Conservation (phyloP, 2,797 vertebrate species). For the Mareca strepera region DNA sequence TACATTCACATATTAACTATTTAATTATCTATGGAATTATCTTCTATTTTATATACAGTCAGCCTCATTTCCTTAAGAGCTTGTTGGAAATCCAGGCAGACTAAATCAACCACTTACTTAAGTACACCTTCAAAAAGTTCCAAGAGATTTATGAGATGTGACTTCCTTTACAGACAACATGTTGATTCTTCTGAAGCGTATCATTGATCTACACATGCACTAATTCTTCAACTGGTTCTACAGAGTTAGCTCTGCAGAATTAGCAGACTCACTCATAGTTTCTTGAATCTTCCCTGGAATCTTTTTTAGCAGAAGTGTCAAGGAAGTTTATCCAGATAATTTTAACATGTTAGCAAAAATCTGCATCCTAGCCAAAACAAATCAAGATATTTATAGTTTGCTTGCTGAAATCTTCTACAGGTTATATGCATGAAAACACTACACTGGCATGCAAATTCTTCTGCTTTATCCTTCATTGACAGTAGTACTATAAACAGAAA, state of each 20-base stretch:
- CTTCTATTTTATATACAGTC: neutral
- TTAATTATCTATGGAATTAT: neutral
- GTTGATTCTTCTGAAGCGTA: neutral
- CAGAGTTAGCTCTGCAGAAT: neutral
- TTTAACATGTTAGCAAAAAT: neutral
- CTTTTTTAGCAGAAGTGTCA: neutral
- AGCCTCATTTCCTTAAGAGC: neutral
- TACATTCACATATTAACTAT: neutral
- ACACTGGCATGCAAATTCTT: neutral
- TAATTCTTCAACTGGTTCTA: neutral
- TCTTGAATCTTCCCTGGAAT: neutral
- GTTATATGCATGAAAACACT: neutral
- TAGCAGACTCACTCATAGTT: neutral
- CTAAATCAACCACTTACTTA: neutral
- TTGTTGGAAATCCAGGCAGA: neutral
- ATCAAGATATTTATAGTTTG: neutral
- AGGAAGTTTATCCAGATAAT: neutral
- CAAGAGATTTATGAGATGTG: neutral
- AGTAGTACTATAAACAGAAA: neutral
- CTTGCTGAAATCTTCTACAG: neutral
- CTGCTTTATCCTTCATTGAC: neutral
- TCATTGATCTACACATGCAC: neutral
- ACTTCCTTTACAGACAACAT: neutral
- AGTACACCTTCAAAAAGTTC: neutral
- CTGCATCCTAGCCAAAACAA: neutral